phyloP scores from a whole-genome alignment of 2,113 vertebrate species.

The Ammodramus savannarum region DNA sequence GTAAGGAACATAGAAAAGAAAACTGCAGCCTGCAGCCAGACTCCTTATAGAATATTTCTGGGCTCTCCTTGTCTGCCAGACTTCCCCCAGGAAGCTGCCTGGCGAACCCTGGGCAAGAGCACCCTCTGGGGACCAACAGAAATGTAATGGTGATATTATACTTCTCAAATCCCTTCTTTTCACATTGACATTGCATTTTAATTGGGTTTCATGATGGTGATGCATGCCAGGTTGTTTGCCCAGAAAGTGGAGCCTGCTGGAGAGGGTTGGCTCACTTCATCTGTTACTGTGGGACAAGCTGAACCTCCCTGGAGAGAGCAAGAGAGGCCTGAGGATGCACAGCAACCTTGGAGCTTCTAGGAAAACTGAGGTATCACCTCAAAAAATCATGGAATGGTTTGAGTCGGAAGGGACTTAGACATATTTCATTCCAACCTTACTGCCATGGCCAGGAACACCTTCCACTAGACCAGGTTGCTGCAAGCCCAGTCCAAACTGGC shows the following conservation, averaged over 20 bases:
- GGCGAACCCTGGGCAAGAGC: neutral
- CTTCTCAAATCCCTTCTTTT: neutral
- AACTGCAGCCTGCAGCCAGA: neutral
- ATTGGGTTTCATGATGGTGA: neutral
- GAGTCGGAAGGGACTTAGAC: neutral
- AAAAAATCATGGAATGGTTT: neutral
- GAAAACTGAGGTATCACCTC: neutral
- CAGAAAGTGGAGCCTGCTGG: neutral
- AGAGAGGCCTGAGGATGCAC: neutral
- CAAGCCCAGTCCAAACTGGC: neutral
- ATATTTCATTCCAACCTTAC: neutral
- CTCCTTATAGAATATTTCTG: neutral
- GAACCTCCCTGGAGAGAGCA: neutral
- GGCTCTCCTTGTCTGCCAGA: neutral
- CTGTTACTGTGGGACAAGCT: neutral
- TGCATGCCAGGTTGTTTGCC: neutral
- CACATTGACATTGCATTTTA: accelerated
- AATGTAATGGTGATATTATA: accelerated
- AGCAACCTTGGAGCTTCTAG: neutral
- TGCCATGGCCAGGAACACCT: neutral
- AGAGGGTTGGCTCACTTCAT: neutral
- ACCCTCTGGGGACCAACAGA: neutral
- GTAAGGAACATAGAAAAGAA: neutral
- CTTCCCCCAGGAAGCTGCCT: neutral
- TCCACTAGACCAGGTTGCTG: neutral